Conservation (phyloP, 1,140 invertebrate species). For the Nomia melanderi region DNA sequence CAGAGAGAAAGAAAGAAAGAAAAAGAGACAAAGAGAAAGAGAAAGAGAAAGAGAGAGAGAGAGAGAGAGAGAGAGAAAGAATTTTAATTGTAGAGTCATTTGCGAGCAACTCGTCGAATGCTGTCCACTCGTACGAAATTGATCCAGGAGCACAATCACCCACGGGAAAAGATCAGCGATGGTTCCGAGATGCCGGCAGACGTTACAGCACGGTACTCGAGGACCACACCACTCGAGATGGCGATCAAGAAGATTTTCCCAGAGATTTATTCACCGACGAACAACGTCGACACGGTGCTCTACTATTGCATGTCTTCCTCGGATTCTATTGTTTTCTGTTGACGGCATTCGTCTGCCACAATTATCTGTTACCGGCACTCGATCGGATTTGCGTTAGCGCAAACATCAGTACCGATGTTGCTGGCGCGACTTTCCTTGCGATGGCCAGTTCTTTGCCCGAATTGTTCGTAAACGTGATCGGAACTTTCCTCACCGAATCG, state of each 20-base stretch:
- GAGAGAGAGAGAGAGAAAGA: neutral
- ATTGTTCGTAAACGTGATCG: conserved; percentile 94
- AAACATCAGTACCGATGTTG: conserved; percentile 90
- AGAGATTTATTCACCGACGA: conserved; percentile 83
- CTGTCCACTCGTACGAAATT: too few relatives aligned
- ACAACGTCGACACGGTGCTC: conserved; percentile 85
- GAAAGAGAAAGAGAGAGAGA: neutral
- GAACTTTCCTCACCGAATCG: conserved; percentile 88
- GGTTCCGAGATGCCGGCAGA: too few relatives aligned
- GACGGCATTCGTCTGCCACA: conserved; percentile 91
- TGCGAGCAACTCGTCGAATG: neutral
- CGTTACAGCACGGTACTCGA: neutral
- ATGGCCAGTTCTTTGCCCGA: conserved; percentile 94
- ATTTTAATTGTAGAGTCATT: conserved; percentile 4
- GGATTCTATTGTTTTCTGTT: conserved; percentile 90
- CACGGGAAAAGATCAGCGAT: neutral
- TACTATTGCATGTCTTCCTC: conserved; percentile 87
- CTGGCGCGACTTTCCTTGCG: conserved; percentile 95
- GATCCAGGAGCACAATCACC: too few relatives aligned
- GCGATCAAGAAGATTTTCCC: conserved; percentile 82
- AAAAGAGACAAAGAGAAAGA: too few relatives aligned
- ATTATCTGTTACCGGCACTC: conserved; percentile 91
- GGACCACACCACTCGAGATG: too few relatives aligned
- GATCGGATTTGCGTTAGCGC: conserved; percentile 89
- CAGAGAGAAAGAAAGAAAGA: too few relatives aligned